Base-by-base conservation (phyloP, 2,113 vertebrate species). In the Sphaerodactylus townsendi region DNA sequence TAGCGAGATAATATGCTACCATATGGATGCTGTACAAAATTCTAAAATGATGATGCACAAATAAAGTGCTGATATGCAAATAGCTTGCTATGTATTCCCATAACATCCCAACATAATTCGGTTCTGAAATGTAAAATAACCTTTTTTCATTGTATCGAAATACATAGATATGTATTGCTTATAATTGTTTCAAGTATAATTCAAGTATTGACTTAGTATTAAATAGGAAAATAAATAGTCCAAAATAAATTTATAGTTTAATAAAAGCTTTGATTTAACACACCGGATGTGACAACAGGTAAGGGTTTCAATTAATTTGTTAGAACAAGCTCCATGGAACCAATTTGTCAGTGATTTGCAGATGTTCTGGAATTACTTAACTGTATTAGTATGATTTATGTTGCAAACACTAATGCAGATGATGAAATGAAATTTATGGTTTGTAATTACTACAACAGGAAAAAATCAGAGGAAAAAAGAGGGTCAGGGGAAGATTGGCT, bases 311-410 rank as follows among this genome's bases (percentile, higher is more conserved):
- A 86, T 93, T 94, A 89, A 94, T 90, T 92, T 90, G 84, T 89
- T 91, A 92, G 91, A 89, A 85, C 83, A 90, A 90, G 82, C 90
- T 91, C 87, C 85, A 85, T 91, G 78, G 74, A 94, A 87, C 79
- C 89, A 94, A 90, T 87, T 92, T 90, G 89, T 81, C 92, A 92
- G 82, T 90, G 86, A 87, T 92, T 92, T 79, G 56, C 85, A 94
- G 75, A 85, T 81, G 87, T 87, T 39, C 77, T 92, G 77, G 85
- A 86, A 91, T 87, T 91, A 91, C 83, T 86, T 71, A 95, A 94
- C 56, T 37, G 74, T 53, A 94, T 93, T 93, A 94, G 91, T 85
- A 37, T 89, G 81, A 90, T 93, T 94, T 90, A 93, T 91, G 88
- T 92, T 84, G 81, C 90, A 90, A 78, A 85, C 72, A 78, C 66